Conservation (phyloP, 2,797 vertebrate genomes). For the Chaetophractus vellerosus region DNA sequence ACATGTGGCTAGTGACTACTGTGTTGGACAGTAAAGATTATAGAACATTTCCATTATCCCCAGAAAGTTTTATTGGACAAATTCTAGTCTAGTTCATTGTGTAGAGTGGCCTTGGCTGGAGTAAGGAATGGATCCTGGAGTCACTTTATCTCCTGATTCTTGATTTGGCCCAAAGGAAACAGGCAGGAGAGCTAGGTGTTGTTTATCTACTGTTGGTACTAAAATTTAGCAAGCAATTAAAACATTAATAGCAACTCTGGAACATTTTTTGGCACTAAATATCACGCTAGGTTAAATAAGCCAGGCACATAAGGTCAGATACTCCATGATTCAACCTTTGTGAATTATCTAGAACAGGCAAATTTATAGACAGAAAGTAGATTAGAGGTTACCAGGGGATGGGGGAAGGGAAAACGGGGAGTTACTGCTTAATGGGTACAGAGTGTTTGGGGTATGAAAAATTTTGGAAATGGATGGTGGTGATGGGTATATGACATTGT, state of each 20-base stretch:
- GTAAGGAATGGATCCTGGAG: not conserved
- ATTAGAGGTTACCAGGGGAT: too few species aligned
- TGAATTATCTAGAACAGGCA: too few species aligned
- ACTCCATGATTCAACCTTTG: too few species aligned
- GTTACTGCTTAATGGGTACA: too few species aligned
- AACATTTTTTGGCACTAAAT: not conserved
- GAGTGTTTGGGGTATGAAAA: too few species aligned
- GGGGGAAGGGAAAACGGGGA: too few species aligned
- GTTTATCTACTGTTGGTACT: slow-evolving; percentile 39
- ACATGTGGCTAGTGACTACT: not conserved
- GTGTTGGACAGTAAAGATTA: not conserved
- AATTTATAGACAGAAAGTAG: too few species aligned
- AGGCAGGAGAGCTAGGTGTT: not conserved
- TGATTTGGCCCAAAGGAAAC: slow-evolving; percentile 18
- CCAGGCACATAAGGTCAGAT: too few species aligned
- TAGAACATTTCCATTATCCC: not conserved
- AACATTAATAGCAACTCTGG: slow-evolving; percentile 33
- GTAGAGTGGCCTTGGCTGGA: not conserved
- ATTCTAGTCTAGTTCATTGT: not conserved
- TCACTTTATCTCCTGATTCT: slow-evolving; percentile 11
- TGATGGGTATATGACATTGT: too few species aligned
- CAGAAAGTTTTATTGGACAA: not conserved
- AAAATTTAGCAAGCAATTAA: slow-evolving; percentile 49
- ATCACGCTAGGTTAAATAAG: too few species aligned
- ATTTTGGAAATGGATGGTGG: too few species aligned